A percentile compares a stretch with the other conserved stretches of the same genome.
These are phyloP conservation scores for Eutrigla gurnardus DNA, from an alignment of 2,797 vertebrate genomes.

Conservation along the genomic window DNA sequence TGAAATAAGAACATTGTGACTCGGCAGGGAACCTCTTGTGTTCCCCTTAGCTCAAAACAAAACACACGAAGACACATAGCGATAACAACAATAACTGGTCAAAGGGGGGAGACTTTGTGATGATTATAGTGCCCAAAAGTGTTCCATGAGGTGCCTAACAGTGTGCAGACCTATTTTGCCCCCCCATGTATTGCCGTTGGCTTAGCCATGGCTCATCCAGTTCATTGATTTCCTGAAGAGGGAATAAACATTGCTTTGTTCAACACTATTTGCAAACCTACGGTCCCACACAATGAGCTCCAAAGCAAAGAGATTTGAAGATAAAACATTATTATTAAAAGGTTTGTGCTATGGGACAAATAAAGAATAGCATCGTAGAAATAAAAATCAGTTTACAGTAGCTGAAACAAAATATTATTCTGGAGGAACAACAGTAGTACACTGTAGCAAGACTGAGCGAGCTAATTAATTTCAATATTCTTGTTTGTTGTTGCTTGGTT, in stretches of 20 bases:
- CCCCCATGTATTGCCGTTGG: neutral
- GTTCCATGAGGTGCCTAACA: neutral
- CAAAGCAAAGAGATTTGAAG: neutral
- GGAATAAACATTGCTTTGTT: conserved; percentile 32
- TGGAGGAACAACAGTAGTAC: conserved; percentile 10
- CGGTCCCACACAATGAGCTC: neutral
- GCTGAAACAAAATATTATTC: conserved; percentile 17
- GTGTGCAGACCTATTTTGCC: neutral
- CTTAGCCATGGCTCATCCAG: conserved; percentile 4
- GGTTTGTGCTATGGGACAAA: neutral
- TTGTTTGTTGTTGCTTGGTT: neutral
- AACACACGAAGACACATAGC: neutral
- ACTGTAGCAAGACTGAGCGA: conserved; percentile 14
- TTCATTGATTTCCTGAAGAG: conserved; percentile 23
- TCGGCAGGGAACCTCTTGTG: neutral
- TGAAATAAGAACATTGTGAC: neutral
- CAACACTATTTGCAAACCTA: neutral
- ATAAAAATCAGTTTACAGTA: conserved; percentile 17
- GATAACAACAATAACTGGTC: neutral
- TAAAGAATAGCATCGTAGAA: conserved; percentile 16
- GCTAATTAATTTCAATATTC: conserved; percentile 16
- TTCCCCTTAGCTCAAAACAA: neutral
- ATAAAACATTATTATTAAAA: too few species aligned
- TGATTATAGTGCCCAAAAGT: neutral
- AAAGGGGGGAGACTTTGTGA: conserved; percentile 3